These are phyloP conservation scores for Lapara coniferarum DNA, from an alignment of 2,888 invertebrate genomes.

Conservation along the genomic window DNA sequence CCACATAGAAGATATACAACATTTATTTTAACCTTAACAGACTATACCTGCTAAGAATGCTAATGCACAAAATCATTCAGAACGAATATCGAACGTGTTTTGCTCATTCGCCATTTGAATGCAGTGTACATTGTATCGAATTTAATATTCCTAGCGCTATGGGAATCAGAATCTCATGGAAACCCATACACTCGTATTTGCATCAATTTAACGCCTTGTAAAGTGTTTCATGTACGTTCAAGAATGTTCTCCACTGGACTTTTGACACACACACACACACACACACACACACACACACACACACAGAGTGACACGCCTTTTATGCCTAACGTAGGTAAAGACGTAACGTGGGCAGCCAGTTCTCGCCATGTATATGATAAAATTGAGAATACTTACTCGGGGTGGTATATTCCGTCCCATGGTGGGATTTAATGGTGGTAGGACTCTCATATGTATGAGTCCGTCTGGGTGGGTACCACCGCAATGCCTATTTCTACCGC, in stretches of 20 bases:
- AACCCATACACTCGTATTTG: conserved; percentile 23
- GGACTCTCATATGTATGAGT: no score
- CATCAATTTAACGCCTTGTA: conserved; percentile 25
- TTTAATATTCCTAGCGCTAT: conserved; percentile 20
- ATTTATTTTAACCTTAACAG: background rate
- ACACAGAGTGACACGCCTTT: no score
- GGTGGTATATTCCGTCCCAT: no score
- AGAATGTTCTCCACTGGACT: conserved; percentile 16
- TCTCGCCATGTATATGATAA: no score
- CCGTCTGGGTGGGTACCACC: no score
- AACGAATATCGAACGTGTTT: conserved; percentile 13
- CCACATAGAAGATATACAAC: no score
- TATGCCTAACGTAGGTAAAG: no score
- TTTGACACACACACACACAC: background rate
- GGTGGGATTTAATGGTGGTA: no score
- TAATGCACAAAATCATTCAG: conserved; percentile 13
- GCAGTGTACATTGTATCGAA: conserved; percentile 18
- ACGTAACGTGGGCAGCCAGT: no score
- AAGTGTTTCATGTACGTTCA: conserved; percentile 27
- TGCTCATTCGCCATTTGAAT: conserved; percentile 12
- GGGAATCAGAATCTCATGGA: conserved; percentile 25
- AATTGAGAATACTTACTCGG: no score
- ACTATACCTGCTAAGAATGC: background rate
- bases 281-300: background rate
- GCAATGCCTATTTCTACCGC: no score